These are phyloP conservation scores for Drosophila tsacasi DNA, from an alignment of 1,140 invertebrate genomes.

Conservation along the genomic window DNA sequence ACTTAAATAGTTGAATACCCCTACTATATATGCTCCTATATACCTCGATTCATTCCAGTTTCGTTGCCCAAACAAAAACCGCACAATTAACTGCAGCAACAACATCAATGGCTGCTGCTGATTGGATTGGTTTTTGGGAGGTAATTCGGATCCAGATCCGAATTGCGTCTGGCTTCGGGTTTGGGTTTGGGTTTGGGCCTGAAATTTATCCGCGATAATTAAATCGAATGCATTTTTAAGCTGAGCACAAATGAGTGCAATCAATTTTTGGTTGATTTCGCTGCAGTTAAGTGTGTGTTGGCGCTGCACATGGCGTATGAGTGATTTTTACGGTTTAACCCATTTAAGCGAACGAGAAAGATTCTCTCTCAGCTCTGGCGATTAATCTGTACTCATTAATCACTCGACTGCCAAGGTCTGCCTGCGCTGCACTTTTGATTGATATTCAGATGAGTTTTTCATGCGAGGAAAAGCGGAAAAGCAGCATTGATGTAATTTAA, in stretches of 20 bases:
- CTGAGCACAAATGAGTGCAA: constrained; percentile 71
- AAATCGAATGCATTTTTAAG: constrained; percentile 80
- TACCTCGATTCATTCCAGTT: constrained; percentile 21
- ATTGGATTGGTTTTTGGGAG: constrained; percentile 6
- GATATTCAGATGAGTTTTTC: neutral
- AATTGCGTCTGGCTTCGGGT: neutral
- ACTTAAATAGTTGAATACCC: neutral
- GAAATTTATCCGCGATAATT: constrained; percentile 78
- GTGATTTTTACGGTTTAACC: constrained; percentile 39
- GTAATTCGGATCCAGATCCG: neutral
- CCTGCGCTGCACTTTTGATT: neutral
- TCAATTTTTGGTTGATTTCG: constrained; percentile 65
- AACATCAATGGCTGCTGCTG: neutral
- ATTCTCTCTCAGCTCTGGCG: constrained; percentile 21
- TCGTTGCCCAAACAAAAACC: constrained; percentile 48
- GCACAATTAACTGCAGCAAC: constrained; percentile 68
- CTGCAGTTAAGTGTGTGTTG: constrained; percentile 55
- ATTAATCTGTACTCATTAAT: constrained; percentile 30
- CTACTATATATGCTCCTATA: neutral
- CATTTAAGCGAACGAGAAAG: constrained; percentile 24
- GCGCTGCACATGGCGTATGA: constrained; percentile 49
- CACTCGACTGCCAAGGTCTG: neutral
- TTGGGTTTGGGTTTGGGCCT: neutral
- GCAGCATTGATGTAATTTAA: constrained; percentile 1
- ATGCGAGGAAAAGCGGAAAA: neutral